Evolutionary conservation across 2,888 invertebrate genomes (phyloP).

Genomic region (Bibio marci): DNA sequence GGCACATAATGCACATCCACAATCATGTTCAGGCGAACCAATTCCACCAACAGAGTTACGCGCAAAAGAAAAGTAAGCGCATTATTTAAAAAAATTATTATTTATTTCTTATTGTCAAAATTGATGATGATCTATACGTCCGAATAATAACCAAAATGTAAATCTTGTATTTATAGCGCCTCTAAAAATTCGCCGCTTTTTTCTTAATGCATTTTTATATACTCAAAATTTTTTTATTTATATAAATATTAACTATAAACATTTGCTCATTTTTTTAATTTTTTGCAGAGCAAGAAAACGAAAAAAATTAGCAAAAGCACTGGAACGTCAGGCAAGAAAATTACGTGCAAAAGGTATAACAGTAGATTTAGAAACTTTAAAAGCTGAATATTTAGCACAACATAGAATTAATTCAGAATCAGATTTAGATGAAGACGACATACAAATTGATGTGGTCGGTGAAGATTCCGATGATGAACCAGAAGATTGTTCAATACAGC

Average conservation of each 20-base stretch:
- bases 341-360: slow-evolving; percentile 80
- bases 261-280: too few species aligned
- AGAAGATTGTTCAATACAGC: slow-evolving; percentile 41
- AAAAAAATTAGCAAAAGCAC: slow-evolving; percentile 80
- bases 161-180: too few species aligned
- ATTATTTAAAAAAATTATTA: slow-evolving; percentile 4
- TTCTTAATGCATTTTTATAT: too few species aligned
- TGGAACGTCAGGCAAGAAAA: slow-evolving; percentile 84
- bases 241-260: too few species aligned
- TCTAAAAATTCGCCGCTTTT: too few species aligned
- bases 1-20: slow-evolving; percentile 95
- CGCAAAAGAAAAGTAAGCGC: slow-evolving; percentile 55
- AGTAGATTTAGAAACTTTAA: slow-evolving; percentile 70
- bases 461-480: slow-evolving; percentile 56
- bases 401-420: slow-evolving; percentile 48
- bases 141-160: too few species aligned
- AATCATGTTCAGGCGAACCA: slow-evolving; percentile 93
- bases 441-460: slow-evolving; percentile 71
- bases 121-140: too few species aligned
- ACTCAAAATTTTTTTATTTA: too few species aligned
- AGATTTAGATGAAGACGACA: slow-evolving; percentile 42
- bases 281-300: slow-evolving; percentile 67
- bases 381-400: slow-evolving; percentile 71
- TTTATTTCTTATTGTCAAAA: not conserved
- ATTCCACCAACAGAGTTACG: slow-evolving; percentile 81